Conservation (phyloP, 1,140 invertebrate genomes). For the Pristionchus pacificus region DNA sequence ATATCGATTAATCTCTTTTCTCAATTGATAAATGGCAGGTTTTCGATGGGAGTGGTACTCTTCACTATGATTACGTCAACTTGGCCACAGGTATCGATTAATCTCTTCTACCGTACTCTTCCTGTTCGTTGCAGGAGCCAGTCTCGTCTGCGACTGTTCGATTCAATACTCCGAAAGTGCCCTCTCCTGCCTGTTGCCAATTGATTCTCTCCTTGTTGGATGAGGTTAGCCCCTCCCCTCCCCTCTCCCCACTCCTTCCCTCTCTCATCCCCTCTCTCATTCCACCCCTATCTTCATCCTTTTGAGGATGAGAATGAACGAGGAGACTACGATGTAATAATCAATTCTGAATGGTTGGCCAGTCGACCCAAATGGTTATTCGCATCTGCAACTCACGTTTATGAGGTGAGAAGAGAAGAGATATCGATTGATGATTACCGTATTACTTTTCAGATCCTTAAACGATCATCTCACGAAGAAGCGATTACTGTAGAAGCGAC, state of each 20-base stretch:
- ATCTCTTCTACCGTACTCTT: background rate
- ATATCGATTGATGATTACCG: too few species aligned
- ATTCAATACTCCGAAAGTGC: constrained; percentile 9
- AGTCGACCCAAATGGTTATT: constrained; percentile 22
- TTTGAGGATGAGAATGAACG: constrained; percentile 17
- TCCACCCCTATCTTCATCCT: background rate
- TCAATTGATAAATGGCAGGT: too few species aligned
- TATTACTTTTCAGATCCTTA: too few species aligned
- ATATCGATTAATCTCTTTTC: too few species aligned
- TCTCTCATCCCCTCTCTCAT: background rate
- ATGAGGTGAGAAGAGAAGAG: constrained; percentile 15
- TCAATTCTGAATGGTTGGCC: constrained; percentile 21
- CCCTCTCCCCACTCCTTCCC: background rate
- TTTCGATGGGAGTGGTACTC: constrained; percentile 27
- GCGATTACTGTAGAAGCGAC: too few species aligned
- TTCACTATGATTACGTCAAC: constrained; percentile 29
- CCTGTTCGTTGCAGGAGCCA: background rate
- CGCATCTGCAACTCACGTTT: constrained; percentile 15
- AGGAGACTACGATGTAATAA: constrained; percentile 19
- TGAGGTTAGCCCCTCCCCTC: constrained; percentile 1
- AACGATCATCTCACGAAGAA: too few species aligned
- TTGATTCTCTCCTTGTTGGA: constrained; percentile 19
- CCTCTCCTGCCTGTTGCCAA: constrained; percentile 12
- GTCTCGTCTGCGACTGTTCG: background rate
- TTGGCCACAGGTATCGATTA: constrained; percentile 14